phyloP scores from a whole-genome alignment of 2,113 vertebrate species.

The Colistium nudipinnis region DNA sequence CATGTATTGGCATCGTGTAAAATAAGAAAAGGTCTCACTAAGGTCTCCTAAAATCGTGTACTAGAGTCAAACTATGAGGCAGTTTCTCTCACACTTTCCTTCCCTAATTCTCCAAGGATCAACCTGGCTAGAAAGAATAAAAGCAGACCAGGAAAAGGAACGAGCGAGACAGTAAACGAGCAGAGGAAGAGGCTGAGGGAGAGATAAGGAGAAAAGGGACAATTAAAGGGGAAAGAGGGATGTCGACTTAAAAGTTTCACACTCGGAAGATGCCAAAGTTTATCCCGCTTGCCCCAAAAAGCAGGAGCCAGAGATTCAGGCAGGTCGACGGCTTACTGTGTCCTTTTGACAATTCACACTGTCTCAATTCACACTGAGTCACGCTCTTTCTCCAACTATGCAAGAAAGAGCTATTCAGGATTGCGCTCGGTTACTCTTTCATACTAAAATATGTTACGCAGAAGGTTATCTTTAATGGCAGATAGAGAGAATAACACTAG shows the following conservation, averaged over 20 bases:
- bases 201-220: not conserved
- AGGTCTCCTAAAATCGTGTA: not conserved
- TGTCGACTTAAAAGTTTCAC: conserved; percentile 36
- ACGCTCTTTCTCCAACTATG: too few species aligned
- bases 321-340: conserved; percentile 15
- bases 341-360: not conserved
- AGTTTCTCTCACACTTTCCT: not conserved
- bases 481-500: too few species aligned
- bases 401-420: too few species aligned
- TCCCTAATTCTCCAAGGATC: conserved; percentile 16
- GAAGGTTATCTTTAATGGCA: too few species aligned
- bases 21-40: not conserved
- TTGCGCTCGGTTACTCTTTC: too few species aligned
- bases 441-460: too few species aligned
- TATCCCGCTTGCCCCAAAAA: conserved; percentile 31
- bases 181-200: not conserved
- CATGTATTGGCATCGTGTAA: not conserved
- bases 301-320: conserved; percentile 2
- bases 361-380: too few species aligned
- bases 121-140: conserved; percentile 14
- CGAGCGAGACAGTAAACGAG: conserved; percentile 5
- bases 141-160: conserved; percentile 19
- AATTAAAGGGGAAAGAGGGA: conserved; percentile 18
- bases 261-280: conserved; percentile 32
- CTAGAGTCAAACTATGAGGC: not conserved